Conservation (phyloP, 35 echinoderm and acorn worm genomes). For the Stichopus chloronotus region DNA sequence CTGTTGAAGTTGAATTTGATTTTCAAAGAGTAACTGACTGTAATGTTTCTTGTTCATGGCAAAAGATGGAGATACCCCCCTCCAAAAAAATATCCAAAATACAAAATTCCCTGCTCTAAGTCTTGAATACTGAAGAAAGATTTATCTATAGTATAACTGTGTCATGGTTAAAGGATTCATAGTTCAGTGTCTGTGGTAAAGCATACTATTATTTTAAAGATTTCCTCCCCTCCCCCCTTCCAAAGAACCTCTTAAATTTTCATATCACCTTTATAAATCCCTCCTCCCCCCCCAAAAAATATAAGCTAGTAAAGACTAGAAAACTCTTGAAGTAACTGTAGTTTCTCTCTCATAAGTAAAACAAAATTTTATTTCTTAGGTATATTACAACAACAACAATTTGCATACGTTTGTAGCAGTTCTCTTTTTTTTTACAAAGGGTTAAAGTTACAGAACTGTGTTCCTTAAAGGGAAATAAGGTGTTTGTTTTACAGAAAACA, state of each 20-base stretch:
- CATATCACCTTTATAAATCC: not conserved
- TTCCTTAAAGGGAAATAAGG: no score
- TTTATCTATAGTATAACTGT: not conserved
- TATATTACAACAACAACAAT: not conserved
- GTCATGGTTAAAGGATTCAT: no score
- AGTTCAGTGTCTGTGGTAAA: no score
- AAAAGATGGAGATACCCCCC: not conserved
- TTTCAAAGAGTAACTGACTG: not conserved
- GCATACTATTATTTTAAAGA: not conserved
- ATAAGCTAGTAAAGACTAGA: not conserved
- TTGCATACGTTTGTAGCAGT: not conserved
- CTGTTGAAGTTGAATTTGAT: not conserved
- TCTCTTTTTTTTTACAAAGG: not conserved
- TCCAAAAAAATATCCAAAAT: not conserved
- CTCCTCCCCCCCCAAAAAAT: not conserved
- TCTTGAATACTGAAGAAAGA: conserved; percentile 11
- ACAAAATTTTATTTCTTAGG: not conserved
- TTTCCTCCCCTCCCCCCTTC: not conserved
- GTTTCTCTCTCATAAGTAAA: conserved; percentile 3
- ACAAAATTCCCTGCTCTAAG: not conserved
- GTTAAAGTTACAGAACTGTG: conserved; percentile 1
- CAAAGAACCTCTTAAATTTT: not conserved
- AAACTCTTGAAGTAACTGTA: not conserved
- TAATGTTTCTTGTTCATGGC: not conserved
- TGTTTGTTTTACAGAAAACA: no score